A percentile compares a stretch with the other conserved stretches of the same genome.
These are phyloP conservation scores for Monoplex corrugatus DNA, from an alignment of 2,888 invertebrate genomes.

Conservation along the genomic window DNA sequence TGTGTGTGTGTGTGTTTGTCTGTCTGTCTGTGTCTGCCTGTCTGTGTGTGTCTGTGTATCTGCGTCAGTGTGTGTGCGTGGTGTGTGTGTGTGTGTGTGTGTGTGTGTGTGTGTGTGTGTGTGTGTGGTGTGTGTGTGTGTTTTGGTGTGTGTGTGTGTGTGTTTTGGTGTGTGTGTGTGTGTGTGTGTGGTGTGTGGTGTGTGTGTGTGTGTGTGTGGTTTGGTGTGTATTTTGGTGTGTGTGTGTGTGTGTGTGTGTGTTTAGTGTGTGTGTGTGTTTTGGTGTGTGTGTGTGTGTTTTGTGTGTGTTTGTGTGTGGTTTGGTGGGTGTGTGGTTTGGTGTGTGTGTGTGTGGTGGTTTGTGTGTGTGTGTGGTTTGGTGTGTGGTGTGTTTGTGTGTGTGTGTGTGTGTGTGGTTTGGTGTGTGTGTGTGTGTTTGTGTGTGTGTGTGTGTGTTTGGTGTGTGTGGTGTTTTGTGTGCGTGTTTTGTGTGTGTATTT, in stretches of 20 bases:
- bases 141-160: not conserved
- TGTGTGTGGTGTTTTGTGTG: not conserved
- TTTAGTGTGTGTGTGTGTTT: not conserved
- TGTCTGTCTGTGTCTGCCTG: slow-evolving; percentile 30
- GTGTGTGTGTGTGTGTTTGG: not conserved
- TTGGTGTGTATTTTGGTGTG: not conserved
- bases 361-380: not conserved
- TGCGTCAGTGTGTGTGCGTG: not conserved
- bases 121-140: not conserved
- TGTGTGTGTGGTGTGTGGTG: not conserved
- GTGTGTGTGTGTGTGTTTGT: not conserved
- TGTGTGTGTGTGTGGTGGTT: not conserved
- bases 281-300: not conserved
- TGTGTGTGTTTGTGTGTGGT: not conserved
- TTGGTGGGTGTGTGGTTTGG: not conserved
- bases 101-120: not conserved
- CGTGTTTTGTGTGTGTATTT: not conserved
- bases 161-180: not conserved
- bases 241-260: not conserved
- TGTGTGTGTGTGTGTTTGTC: not conserved
- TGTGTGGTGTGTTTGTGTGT: not conserved
- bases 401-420: slow-evolving; percentile 15
- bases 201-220: not conserved
- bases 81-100: not conserved
- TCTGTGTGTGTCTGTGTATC: not conserved